Conservation (phyloP, 2,113 vertebrate species). For the Variabilichromis moorii region DNA sequence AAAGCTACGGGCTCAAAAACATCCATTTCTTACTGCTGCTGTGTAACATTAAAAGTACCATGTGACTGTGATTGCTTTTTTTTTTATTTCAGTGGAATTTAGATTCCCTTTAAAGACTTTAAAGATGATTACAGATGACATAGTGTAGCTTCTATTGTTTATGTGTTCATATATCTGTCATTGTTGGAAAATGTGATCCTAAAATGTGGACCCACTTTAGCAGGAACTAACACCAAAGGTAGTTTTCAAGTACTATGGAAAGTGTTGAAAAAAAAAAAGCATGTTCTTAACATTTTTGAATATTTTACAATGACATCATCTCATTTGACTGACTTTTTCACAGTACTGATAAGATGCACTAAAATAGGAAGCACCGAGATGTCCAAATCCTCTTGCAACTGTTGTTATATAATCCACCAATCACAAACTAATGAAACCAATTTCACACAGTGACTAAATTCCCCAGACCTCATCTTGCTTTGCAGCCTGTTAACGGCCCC, state of each 20-base stretch:
- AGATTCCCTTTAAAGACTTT: background rate
- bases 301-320: background rate
- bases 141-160: background rate
- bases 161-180: background rate
- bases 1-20: background rate
- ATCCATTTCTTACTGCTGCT: background rate
- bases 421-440: slow-evolving; percentile 36
- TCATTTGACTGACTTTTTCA: background rate
- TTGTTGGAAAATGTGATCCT: background rate
- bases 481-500: slow-evolving; percentile 49
- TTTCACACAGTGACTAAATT: slow-evolving; percentile 42
- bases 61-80: background rate
- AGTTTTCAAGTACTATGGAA: background rate
- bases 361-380: background rate
- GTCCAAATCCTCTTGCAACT: slow-evolving; percentile 10
- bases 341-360: background rate
- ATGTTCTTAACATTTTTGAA: background rate
- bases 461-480: slow-evolving; percentile 4
- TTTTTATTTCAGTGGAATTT: background rate
- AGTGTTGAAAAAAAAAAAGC: background rate
- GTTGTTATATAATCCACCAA: slow-evolving; percentile 43
- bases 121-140: background rate
- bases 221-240: background rate
- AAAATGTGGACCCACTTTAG: background rate
- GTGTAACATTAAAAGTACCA: background rate